Base-by-base conservation (phyloP, 2,113 vertebrate genomes). In the Tichodroma muraria region DNA sequence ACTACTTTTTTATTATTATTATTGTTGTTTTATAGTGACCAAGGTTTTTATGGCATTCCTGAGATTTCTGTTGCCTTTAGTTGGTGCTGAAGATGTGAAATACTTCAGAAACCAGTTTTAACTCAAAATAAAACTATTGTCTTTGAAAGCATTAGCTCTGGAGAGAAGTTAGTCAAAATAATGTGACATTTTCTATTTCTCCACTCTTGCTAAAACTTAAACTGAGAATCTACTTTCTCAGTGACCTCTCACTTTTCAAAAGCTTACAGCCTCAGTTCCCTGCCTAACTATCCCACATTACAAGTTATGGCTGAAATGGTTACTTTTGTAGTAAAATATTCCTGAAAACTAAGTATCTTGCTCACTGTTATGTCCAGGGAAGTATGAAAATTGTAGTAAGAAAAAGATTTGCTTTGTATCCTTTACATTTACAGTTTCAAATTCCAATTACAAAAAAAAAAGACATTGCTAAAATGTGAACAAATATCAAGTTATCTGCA, bases 381-480 rank as follows among this genome's bases (percentile, higher is more conserved):
- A 89, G 95, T 94, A 92, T 97, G 96, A 95, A 96, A 96, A 94
- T 64, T 96, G 56, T 93, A 97, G 93, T 96, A 96, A 91, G 90
- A 80, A 93, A 96, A 95, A 88, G 75, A 94, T 95, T 97, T 96
- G 75, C 89, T 96, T 96, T 96, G 49, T 75, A 61, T 96, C 97
- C 72, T 87, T 95, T 94, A 50, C 73, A 88, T 94, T 94, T 96
- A 40, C 78, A 49, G 69, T 96, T 93, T 82, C 81, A 94, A 95
- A 96, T 96, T 96, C 80, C 87, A 97, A 89, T 97, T 97, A 95
- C 33, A 93, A 93, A 93, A 56, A 54, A 33, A 33, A 53, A 81
- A 45, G 77, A 93, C 69, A 72, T 57, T 92, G 80, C 80, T 94
- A 93, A 96, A 92, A 54, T 85, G 64, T 94, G 97, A 97, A 96